A percentile compares a stretch with the other conserved stretches of the same genome.
Evolutionary conservation across 2,113 vertebrate genomes (phyloP).

Genomic region (Copsychus sechellarum): DNA sequence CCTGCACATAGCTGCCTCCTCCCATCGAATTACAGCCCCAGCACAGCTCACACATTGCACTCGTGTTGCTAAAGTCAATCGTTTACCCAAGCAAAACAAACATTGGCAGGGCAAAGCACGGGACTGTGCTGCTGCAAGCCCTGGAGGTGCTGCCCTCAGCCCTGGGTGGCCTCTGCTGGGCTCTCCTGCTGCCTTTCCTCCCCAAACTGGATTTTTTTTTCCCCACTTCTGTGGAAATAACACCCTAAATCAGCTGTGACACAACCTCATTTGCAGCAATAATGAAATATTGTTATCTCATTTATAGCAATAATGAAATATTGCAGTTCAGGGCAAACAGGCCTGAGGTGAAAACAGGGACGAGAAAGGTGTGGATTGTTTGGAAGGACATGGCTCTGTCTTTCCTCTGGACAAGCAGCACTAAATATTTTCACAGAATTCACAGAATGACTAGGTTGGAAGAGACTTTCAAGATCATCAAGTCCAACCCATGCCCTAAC

Average conservation of each 20-base stretch:
- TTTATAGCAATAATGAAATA: neutral
- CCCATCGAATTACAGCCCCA: constrained; percentile 6
- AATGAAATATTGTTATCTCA: neutral
- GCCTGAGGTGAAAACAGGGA: neutral
- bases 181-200: neutral
- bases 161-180: neutral
- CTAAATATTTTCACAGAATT: neutral
- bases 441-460: too few relatives aligned
- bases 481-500: too few relatives aligned
- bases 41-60: constrained; percentile 22
- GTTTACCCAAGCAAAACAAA: constrained; percentile 61
- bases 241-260: neutral
- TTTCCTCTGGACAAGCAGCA: neutral
- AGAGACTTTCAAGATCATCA: too few relatives aligned
- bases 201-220: fast-evolving
- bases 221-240: fast-evolving
- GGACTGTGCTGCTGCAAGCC: neutral
- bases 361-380: fast-evolving
- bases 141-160: fast-evolving
- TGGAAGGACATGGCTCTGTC: neutral
- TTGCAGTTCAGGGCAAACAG: neutral
- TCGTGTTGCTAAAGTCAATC: constrained; percentile 44
- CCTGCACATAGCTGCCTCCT: constrained; percentile 30
- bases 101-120: neutral
- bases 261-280: neutral